Conservation (phyloP, 92 coral and sea anemone genomes). For the Parazoanthus atlanticus region DNA sequence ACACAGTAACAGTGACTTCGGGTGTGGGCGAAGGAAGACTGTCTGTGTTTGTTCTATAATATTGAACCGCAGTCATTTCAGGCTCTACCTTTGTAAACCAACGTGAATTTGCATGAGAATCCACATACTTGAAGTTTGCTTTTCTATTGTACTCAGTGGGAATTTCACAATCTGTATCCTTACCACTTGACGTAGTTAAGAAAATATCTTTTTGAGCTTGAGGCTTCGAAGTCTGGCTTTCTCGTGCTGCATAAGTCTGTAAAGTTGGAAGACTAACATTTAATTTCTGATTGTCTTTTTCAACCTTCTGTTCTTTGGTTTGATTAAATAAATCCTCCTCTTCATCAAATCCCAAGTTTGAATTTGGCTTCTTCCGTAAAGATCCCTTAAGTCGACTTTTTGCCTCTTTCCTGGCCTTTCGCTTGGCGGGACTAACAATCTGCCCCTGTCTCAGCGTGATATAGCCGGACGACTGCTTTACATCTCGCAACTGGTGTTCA, state of each 20-base stretch:
- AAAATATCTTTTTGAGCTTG: background rate
- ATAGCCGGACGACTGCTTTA: slow-evolving; percentile 81
- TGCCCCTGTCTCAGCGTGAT: slow-evolving; percentile 18
- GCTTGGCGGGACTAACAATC: slow-evolving; percentile 10
- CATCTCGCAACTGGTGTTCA: slow-evolving; percentile 75
- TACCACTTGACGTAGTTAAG: background rate
- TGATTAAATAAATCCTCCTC: background rate
- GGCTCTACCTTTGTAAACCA: slow-evolving; percentile 2
- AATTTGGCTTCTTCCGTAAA: slow-evolving; percentile 15
- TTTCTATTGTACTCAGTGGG: slow-evolving; percentile 40
- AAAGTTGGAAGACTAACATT: slow-evolving; percentile 5
- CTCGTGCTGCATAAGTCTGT: slow-evolving; percentile 5
- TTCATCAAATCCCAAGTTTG: background rate
- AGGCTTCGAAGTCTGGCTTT: background rate
- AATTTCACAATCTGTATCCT: slow-evolving; percentile 32
- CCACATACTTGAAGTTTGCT: slow-evolving; percentile 29
- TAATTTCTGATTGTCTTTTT: background rate
- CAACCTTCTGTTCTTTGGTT: slow-evolving; percentile 2
- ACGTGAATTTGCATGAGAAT: slow-evolving; percentile 33
- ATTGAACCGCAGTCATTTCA: slow-evolving; percentile 8
- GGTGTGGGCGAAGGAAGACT: background rate
- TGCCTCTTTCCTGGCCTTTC: slow-evolving; percentile 28
- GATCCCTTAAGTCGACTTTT: slow-evolving; percentile 10
- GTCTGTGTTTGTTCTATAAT: slow-evolving; percentile 10
- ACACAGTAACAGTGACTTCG: background rate